Conservation (phyloP, 2,888 invertebrate genomes). For the Lacanobia oleracea region DNA sequence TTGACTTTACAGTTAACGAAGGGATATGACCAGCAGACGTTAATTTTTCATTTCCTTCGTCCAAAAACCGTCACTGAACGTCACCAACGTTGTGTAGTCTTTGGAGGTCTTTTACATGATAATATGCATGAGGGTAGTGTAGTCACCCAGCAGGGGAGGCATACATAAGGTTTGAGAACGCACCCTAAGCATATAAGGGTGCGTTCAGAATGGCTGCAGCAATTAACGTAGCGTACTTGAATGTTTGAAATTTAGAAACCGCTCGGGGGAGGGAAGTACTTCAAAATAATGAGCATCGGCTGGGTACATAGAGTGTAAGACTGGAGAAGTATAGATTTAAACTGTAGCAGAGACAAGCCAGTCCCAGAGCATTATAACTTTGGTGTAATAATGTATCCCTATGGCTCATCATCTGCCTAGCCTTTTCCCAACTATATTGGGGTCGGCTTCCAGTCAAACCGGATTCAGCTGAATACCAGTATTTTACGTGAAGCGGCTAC, state of each 20-base stretch:
- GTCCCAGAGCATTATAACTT: neutral
- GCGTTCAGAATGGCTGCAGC: slow-evolving; percentile 69
- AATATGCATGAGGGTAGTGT: slow-evolving; percentile 42
- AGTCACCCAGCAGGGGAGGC: slow-evolving; percentile 53
- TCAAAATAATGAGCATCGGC: slow-evolving; percentile 71
- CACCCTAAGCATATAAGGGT: slow-evolving; percentile 67
- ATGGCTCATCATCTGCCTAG: too few relatives aligned
- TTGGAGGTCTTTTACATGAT: slow-evolving; percentile 43
- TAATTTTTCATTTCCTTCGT: slow-evolving; percentile 37
- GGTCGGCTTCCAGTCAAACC: too few relatives aligned
- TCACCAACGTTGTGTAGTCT: slow-evolving; percentile 37
- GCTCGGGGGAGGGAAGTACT: slow-evolving; percentile 60
- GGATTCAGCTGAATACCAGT: too few relatives aligned
- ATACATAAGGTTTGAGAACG: slow-evolving; percentile 58
- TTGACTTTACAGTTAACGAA: slow-evolving; percentile 44
- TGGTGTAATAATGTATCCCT: neutral
- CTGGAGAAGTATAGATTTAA: slow-evolving; percentile 11
- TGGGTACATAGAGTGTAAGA: slow-evolving; percentile 20
- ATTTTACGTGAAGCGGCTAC: too few relatives aligned
- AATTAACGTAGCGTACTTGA: slow-evolving; percentile 70
- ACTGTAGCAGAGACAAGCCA: neutral
- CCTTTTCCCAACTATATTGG: too few relatives aligned
- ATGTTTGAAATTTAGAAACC: slow-evolving; percentile 64
- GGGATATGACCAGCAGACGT: slow-evolving; percentile 20
- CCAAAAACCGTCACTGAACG: neutral